Conservation (phyloP, 2,888 invertebrate species). For the Xylota segnis region DNA sequence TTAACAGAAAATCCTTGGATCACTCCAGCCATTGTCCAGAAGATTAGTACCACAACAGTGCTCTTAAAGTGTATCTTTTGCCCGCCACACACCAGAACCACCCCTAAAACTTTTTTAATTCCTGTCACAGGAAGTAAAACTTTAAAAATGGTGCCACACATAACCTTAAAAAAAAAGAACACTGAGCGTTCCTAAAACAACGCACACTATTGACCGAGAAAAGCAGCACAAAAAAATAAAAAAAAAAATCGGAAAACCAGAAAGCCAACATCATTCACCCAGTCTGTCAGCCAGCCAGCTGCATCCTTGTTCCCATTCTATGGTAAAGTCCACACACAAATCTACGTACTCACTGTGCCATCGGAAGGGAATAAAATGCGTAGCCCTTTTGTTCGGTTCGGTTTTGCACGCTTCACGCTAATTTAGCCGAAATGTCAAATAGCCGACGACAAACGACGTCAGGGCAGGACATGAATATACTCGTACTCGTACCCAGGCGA, state of each 20-base stretch:
- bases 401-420: constrained; percentile 85
- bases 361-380: constrained; percentile 26
- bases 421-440: constrained; percentile 80
- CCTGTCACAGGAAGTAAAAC: not conserved
- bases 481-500: no score
- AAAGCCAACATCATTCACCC: constrained; percentile 58
- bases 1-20: no score
- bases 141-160: constrained; percentile 14
- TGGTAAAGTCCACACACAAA: constrained; percentile 17
- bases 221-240: constrained; percentile 35
- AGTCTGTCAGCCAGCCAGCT: constrained; percentile 55
- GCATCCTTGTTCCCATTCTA: constrained; percentile 46
- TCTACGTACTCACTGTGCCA: not conserved
- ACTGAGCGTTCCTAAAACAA: constrained; percentile 56
- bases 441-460: constrained; percentile 76
- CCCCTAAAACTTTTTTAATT: constrained; percentile 3
- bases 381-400: constrained; percentile 65
- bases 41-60: no score
- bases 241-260: constrained; percentile 45
- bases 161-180: not conserved
- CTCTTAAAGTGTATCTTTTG: no score
- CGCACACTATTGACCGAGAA: constrained; percentile 35
- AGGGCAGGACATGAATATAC: constrained; percentile 62
- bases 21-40: no score
- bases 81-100: no score